Base-by-base conservation (phyloP, 1,140 invertebrate species). In the Neuroterus valhalla region DNA sequence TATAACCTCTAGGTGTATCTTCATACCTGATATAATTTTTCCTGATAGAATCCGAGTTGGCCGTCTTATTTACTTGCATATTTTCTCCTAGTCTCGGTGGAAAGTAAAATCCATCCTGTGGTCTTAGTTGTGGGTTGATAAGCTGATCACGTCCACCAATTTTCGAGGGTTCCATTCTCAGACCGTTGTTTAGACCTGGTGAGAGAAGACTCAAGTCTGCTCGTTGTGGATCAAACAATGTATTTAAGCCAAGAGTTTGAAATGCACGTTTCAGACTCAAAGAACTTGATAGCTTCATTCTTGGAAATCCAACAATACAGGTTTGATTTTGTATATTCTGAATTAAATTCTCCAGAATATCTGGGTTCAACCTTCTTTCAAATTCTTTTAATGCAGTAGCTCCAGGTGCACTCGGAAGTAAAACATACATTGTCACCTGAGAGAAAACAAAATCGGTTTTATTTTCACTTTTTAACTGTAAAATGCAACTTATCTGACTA, bases 351-450 rank as follows among this genome's bases (percentile, higher is more conserved):
- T 92, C 90, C 4, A 96, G 79, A 6, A 88, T 84, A 0, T 90
- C 86, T 0, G 89, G 75, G 0, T 86, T 91, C 2, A 96, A 70
- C 1, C 78, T 79, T 0, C 83, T 80, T 77, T 93, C 91, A 17
- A 95, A 82, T 1, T 84, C 73, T 5, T 82, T 82, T 5, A 94
- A 76, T 6, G 89, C 90, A 2, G 79, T 70, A 0, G 86, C 82
- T 0, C 89, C 90, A 6, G 90, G 88, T 3, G 90, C 87, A 6
- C 86, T 88, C 0, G 95, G 95, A 23, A 95, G 88, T 0, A 96
- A 84, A 0, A 96, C 85, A 68, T 95, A 94, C 93, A 96, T 94
- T 2, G 92, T 91, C 2, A 91, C 90, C 77, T 89, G 26, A 67
- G 17, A 10, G 70, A 15, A 15, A 17, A 62, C n/a, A 52, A 66